Base-by-base conservation (phyloP, 2,113 vertebrate genomes). In the Salvator merianae region DNA sequence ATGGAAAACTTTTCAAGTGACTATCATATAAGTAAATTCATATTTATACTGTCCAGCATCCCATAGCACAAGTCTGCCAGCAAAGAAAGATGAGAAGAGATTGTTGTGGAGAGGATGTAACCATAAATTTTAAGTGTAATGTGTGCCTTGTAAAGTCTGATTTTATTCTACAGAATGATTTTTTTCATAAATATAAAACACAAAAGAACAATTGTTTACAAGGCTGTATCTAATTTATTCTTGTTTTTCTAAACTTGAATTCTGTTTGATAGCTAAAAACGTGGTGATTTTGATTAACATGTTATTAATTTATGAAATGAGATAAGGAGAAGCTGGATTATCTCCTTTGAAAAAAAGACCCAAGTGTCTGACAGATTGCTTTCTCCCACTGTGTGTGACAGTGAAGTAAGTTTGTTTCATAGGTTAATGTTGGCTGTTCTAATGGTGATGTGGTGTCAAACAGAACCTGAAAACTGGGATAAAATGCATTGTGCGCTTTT, bases 121-220 rank as follows among this genome's bases (percentile, higher is more conserved):
- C 91, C 93, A 92, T 90, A 89, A 89, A 91, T 94, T 88, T 89
- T 91, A 85, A 88, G 91, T 96, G 94, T 94, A 86, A 95, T 90
- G 89, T 97, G 97, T 99, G 98, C 98, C 98, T 98, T 97, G 97
- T 97, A 96, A 97, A 97, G 97, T 97, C 95, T 95, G 96, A 96
- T 97, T 96, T 69, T 96, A 97, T 95, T 97, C 94, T 96, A 95
- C 96, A 95, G 93, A 97, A 87, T 77, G 96, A 79, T 89, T 88
- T 89, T 90, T 90, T 89, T 81, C 63, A 86, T 85, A 92, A 95
- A 92, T 95, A 94, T 93, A 88, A 95, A 97, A 96, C 91, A 93
- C 95, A 96, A 96, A 93, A 91, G 95, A 96, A 95, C 94, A 94
- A 93, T 96, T 97, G 96, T 97, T 96, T 96, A 97, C 97, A 97